Evolutionary conservation across 2,113 vertebrate genomes (phyloP), one percentile per base, ranked within the genome.

Genomic region (Poeciliopsis occidentalis): DNA sequence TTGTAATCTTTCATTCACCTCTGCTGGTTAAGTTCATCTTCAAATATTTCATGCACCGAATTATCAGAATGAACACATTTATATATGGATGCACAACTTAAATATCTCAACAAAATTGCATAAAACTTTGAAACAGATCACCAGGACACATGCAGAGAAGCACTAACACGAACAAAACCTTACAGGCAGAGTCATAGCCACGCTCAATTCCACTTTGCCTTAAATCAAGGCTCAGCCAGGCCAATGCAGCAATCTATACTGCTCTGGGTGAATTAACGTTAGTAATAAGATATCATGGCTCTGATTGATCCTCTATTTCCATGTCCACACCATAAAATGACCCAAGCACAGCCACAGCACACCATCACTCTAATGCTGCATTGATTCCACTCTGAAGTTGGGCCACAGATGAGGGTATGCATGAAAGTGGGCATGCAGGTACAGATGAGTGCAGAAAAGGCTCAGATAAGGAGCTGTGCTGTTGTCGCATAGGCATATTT

Each of bases 281-380:
- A 97, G 96, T 98, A 97, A 98, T 97, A 97, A 97, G 96, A 96
- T 96, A 97, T 97, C 96, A 97, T 95, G 96, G 94, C 95, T 94
- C 94, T 96, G 96, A 98, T 97, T 98, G 97, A 98, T 98, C 95
- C 95, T 95, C 89, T 92, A 92, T 94, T 96, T 95, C 95, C 92
- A 93, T 95, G 96, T 95, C 95, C 95, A 91, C 94, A 94, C 96
- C 95, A 96, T 96, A 97, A 97, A 96, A 95, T 95, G 96, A 94
- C 94, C 95, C 93, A 93, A 94, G 95, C 95, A 94, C 94, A 89
- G 95, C 92, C 94, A 95, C 96, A 94, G 95, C 95, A 93, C 92
- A 86, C 94, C 95, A 97, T 97, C 95, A 97, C 95, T 96, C 95
- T 96, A 84, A 94, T 93, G 88, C 95, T 93, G 90, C 95, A 97